phyloP scores from a whole-genome alignment of 2,797 vertebrate genomes.

The Pempheris klunzingeri region DNA sequence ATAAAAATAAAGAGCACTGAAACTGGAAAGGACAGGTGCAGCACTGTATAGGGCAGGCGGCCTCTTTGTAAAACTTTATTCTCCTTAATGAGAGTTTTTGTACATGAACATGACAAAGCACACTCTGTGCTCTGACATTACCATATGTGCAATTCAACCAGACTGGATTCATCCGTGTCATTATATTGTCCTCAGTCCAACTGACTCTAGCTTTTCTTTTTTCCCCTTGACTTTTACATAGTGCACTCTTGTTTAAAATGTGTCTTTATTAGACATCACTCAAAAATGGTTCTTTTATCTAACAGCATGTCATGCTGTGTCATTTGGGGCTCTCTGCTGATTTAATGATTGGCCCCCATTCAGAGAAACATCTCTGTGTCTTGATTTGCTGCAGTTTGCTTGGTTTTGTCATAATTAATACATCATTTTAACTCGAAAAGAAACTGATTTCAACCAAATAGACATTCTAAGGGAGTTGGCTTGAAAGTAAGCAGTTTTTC shows the following conservation, averaged over 20 bases:
- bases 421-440: conserved; percentile 21
- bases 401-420: conserved; percentile 13
- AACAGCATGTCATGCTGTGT: conserved; percentile 38
- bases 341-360: conserved; percentile 51
- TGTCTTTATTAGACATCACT: conserved; percentile 38
- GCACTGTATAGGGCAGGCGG: neutral
- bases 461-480: neutral
- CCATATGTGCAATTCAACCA: conserved; percentile 29
- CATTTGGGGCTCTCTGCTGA: conserved; percentile 48
- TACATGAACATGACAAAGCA: conserved; percentile 58
- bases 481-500: neutral
- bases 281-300: conserved; percentile 28
- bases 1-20: neutral
- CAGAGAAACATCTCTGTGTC: conserved; percentile 27
- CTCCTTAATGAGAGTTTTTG: conserved; percentile 11
- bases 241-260: conserved; percentile 10
- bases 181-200: neutral
- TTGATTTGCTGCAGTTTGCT: conserved; percentile 45
- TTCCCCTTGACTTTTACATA: neutral
- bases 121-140: conserved; percentile 39
- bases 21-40: neutral
- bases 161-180: conserved; percentile 5
- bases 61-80: conserved; percentile 36
- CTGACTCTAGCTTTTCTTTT: neutral
- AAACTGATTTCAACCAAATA: neutral